A percentile compares a stretch with the other conserved stretches of the same genome.
These are phyloP conservation scores for Trachythela sp. DNA, from an alignment of 64 coral and sea anemone species.

Conservation along the genomic window DNA sequence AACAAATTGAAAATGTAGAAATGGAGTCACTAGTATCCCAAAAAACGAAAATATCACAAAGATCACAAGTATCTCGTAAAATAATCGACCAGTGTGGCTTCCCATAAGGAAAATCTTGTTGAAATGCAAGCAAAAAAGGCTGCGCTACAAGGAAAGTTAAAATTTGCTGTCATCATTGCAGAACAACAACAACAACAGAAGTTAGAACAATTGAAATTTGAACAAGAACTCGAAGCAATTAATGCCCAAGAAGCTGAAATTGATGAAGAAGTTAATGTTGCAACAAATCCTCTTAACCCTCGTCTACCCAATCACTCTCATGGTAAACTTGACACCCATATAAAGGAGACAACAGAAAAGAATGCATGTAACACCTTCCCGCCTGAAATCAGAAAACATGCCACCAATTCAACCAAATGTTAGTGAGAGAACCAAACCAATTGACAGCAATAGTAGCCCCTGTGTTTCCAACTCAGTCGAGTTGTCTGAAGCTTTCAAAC, in stretches of 20 bases:
- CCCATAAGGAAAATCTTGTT: constrained; percentile 50
- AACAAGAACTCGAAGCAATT: constrained; percentile 51
- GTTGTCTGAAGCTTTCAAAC: constrained; percentile 17
- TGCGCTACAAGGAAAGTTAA: constrained; percentile 58
- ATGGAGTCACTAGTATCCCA: not conserved
- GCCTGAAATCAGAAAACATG: not conserved
- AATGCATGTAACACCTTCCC: no score
- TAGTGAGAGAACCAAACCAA: no score
- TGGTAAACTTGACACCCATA: not conserved
- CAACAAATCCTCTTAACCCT: not conserved
- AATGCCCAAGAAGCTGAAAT: constrained; percentile 50
- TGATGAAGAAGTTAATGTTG: not conserved
- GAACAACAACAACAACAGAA: constrained; percentile 71
- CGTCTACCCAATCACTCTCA: not conserved
- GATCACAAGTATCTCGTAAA: not conserved
- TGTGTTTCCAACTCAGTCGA: no score
- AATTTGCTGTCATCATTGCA: constrained; percentile 47
- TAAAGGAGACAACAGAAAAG: no score
- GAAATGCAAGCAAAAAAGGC: constrained; percentile 53
- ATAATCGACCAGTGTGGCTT: constrained; percentile 18
- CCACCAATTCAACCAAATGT: not conserved
- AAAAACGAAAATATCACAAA: not conserved
- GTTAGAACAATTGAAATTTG: constrained; percentile 46
- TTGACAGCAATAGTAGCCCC: no score
- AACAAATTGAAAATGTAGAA: not conserved